Evolutionary conservation across 30 jellyfish, hydroid and myxozoan species (phyloP).

Genomic region (Sanderia malayensis): DNA sequence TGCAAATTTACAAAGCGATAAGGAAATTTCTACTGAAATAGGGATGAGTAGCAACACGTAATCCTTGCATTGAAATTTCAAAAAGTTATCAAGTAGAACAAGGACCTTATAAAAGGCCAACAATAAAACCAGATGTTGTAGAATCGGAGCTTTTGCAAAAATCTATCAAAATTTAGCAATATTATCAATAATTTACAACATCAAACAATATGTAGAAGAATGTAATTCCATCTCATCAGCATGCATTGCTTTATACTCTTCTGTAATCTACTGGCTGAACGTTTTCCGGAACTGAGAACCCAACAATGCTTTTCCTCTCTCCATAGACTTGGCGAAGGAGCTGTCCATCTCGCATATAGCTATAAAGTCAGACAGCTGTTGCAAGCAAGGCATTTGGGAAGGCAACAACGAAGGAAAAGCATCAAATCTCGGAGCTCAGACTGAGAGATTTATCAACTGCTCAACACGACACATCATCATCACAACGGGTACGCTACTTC

Average conservation of each 20-base stretch:
- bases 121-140: constrained; percentile 43
- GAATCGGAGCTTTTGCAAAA: constrained; percentile 23
- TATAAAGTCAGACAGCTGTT: no score
- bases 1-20: neutral
- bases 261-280: constrained; percentile 6
- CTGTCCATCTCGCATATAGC: no score
- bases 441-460: no score
- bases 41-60: neutral
- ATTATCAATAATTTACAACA: constrained; percentile 25
- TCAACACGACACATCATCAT: no score
- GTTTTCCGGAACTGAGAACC: constrained; percentile 9
- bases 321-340: neutral
- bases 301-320: neutral
- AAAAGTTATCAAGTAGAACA: constrained; percentile 28
- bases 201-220: constrained; percentile 2
- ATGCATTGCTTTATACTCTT: neutral
- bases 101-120: constrained; percentile 41
- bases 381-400: no score
- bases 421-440: no score
- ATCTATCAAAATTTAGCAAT: constrained; percentile 20
- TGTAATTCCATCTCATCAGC: neutral
- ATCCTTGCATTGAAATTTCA: constrained; percentile 27
- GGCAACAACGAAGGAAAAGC: no score
- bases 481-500: no score
- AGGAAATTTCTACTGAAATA: neutral